Conservation (phyloP, 2,888 invertebrate species). For the Thera obeliscata region DNA sequence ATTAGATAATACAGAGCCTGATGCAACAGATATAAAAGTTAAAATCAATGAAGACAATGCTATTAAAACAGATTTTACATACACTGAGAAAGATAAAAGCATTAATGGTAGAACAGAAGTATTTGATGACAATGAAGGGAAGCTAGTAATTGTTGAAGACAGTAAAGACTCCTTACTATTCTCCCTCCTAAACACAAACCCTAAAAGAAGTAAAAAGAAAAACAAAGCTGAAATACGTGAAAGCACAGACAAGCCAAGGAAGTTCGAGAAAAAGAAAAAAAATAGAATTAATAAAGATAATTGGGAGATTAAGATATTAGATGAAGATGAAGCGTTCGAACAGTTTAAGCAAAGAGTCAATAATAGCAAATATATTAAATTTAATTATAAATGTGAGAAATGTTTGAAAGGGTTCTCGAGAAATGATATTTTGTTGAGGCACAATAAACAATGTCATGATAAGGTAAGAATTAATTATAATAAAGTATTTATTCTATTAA, state of each 20-base stretch:
- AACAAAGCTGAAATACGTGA: neutral
- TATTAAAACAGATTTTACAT: slow-evolving; percentile 4
- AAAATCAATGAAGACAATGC: slow-evolving; percentile 8
- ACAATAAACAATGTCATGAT: slow-evolving; percentile 61
- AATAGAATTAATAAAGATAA: slow-evolving; percentile 40
- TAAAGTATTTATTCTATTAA: too few species aligned
- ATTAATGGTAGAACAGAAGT: slow-evolving; percentile 8
- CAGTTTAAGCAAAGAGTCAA: slow-evolving; percentile 59
- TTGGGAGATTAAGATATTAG: slow-evolving; percentile 64
- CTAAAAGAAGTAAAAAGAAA: slow-evolving; percentile 25
- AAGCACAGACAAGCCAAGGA: slow-evolving; percentile 23
- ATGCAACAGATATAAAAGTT: slow-evolving; percentile 6
- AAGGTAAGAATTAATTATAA: slow-evolving; percentile 52
- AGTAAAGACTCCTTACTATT: slow-evolving; percentile 18
- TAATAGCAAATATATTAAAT: slow-evolving; percentile 62
- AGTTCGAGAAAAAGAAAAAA: slow-evolving; percentile 34
- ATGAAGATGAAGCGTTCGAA: slow-evolving; percentile 68
- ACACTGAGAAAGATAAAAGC: neutral
- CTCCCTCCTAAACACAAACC: slow-evolving; percentile 16
- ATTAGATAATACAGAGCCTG: slow-evolving; percentile 5
- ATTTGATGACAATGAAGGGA: neutral
- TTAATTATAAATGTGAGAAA: slow-evolving; percentile 64
- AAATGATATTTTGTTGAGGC: slow-evolving; percentile 66
- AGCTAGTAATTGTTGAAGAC: slow-evolving; percentile 16
- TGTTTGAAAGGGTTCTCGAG: slow-evolving; percentile 74